Evolutionary conservation across 2,113 vertebrate genomes (phyloP), one percentile per base, ranked within the genome.

Genomic region (Gymnogyps californianus): DNA sequence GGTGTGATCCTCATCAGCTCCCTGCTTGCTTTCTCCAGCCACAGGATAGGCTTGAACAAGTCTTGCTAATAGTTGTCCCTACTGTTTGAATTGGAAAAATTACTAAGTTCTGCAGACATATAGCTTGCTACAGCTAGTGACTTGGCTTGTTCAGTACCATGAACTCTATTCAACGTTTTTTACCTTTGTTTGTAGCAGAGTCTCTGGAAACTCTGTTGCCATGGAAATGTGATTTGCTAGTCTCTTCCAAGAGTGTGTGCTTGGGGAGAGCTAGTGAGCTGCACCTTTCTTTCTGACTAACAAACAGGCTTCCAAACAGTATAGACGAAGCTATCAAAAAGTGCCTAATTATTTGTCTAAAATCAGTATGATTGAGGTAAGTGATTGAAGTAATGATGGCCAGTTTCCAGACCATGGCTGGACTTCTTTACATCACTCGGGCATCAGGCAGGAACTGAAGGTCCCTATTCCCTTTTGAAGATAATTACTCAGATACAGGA

Each of bases 161-260:
- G 75, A 95, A 51, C 40, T 83, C 75, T 38, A 29, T 51, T 90
- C 70, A 59, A 62, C 38, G 54, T 6, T 61, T 86, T 65, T 76
- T 94, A 65, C 70, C 66, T 91, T 75, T 85, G 22, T 75, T 79
- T 87, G 77, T 51, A 80, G 29, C 49, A 69, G 19, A 71, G 61
- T 62, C 51, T 80, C 84, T 88, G 82, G 58, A 80, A 93, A 70
- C 19, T 51, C 11, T 76, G 87, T 96, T 96, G 90, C 93, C 82
- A 94, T 96, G 90, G 95, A 90, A 94, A 96, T 88, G 46, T 44
- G 40, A 62, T 84, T 91, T 72, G 8, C 58, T 70, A 49, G 25
- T 80, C 54, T 92, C n/a, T 90, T 83, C 78, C 66, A 69, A 69
- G 21, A 88, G 32, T 2, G 9, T n/a, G 29, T 76, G 46, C 58